Conservation (phyloP, 2,113 vertebrate species). For the Ctenodactylus gundi region DNA sequence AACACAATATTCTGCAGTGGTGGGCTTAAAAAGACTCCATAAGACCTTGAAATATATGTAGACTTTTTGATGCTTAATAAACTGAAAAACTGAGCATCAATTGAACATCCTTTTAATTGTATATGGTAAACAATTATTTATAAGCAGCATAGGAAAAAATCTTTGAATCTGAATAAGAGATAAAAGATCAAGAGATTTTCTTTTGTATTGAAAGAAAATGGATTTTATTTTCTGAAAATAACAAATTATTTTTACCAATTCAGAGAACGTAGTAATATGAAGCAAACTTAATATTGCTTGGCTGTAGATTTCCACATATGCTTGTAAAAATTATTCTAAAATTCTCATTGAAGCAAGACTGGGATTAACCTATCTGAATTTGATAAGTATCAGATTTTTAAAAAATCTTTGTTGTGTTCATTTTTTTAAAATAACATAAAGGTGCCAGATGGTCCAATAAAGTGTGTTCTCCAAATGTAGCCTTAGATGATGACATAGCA, state of each 20-base stretch:
- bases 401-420: not conserved
- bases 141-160: not conserved
- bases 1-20: not conserved
- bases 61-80: not conserved
- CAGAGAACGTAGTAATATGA: not conserved
- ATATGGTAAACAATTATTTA: not conserved
- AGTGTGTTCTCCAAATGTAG: not conserved
- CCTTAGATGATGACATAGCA: not conserved
- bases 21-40: not conserved
- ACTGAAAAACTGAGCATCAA: not conserved
- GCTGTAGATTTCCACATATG: not conserved
- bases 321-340: not conserved
- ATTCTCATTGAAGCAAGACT: not conserved
- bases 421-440: not conserved
- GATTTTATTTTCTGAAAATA: not conserved
- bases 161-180: slow-evolving; percentile 23
- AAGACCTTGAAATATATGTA: not conserved
- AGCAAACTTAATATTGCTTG: not conserved
- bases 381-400: not conserved
- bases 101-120: not conserved
- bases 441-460: not conserved
- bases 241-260: slow-evolving; percentile 11
- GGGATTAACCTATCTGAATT: not conserved
- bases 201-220: slow-evolving; percentile 11
- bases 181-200: not conserved